These are phyloP conservation scores for Acinonyx jubatus DNA, from an alignment of 2,113 vertebrate species.

Conservation along the genomic window DNA sequence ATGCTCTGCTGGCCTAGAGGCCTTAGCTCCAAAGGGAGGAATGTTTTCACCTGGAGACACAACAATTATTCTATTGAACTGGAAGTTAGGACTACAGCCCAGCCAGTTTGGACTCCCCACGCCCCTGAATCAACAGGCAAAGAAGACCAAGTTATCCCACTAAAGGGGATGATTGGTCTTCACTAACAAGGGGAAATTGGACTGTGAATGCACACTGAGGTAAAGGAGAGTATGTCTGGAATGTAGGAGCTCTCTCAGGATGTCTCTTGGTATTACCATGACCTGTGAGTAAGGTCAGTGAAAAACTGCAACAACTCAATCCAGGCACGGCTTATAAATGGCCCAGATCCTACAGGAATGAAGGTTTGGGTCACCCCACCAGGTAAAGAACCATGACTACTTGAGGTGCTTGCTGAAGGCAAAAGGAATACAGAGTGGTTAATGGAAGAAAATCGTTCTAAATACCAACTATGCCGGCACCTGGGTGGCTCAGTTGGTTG, in stretches of 20 bases:
- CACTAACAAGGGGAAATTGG: background rate
- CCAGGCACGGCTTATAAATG: background rate
- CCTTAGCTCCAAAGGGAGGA: background rate
- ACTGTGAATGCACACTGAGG: background rate
- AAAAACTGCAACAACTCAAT: background rate
- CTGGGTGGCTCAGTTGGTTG: too few species aligned
- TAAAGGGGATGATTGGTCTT: background rate
- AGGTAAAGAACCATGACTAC: background rate
- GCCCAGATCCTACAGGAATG: background rate
- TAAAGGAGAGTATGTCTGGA: background rate
- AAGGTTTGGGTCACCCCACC: background rate
- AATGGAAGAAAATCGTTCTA: background rate
- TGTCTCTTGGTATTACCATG: background rate
- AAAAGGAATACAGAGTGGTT: background rate
- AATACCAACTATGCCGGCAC: background rate
- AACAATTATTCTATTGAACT: background rate
- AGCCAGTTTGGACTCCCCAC: background rate
- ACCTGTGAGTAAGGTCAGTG: background rate
- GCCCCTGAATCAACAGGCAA: background rate
- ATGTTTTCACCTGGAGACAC: background rate
- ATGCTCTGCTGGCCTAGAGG: background rate
- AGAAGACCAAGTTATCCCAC: background rate
- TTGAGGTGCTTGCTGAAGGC: background rate
- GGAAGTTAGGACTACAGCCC: background rate
- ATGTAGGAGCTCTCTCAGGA: background rate